Percentiles rank a stretch among this genome's conserved stretches.
Conservation (phyloP, 35 echinoderm and acorn worm genomes). For the Holothuria glaberrima region DNA sequence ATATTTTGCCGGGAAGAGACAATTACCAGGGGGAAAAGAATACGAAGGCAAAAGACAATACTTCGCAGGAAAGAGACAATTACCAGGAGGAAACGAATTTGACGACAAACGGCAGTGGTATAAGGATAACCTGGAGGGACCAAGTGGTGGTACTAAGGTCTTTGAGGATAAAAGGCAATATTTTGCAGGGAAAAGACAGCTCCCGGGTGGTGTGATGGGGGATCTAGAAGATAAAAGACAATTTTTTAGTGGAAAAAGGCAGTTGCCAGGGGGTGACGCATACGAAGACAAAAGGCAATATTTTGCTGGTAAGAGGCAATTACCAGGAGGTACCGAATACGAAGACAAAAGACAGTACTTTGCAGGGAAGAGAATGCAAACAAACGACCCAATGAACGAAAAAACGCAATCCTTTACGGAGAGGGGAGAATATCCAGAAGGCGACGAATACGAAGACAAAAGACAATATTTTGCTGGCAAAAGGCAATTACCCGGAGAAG, state of each 20-base stretch:
- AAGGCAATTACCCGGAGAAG: neutral
- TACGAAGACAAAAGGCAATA: conserved; percentile 11
- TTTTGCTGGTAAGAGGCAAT: conserved; percentile 20
- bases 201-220: neutral
- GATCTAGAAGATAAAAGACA: neutral
- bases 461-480: conserved; percentile 38
- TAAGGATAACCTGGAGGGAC: neutral
- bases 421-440: conserved; percentile 8
- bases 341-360: conserved; percentile 41
- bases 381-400: neutral
- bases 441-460: neutral
- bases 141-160: neutral
- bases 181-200: conserved; percentile 24
- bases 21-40: conserved; percentile 1
- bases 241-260: neutral
- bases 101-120: conserved; percentile 15
- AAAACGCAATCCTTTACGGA: conserved; percentile 21
- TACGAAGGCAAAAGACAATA: conserved; percentile 11
- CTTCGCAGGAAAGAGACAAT: conserved; percentile 16
- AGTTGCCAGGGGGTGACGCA: conserved; percentile 7
- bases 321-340: neutral
- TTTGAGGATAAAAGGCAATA: conserved; percentile 19
- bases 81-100: conserved; percentile 1
- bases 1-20: neutral
- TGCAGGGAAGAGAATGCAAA: conserved; percentile 17